phyloP scores from a whole-genome alignment of 2,797 vertebrate species.

The Sebastes baramenuke region DNA sequence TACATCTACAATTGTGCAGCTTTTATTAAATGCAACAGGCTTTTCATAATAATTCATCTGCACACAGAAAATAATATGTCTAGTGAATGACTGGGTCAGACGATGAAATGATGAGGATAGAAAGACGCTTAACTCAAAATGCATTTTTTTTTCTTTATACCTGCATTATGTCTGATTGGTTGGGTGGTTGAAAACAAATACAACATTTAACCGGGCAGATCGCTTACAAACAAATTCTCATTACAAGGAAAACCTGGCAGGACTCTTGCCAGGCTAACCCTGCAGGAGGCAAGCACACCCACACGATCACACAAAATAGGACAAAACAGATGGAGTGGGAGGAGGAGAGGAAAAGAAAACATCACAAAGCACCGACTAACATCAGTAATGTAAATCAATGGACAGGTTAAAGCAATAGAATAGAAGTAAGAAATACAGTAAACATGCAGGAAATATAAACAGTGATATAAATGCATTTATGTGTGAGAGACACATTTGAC shows the following conservation, averaged over 20 bases:
- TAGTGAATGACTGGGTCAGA: background rate
- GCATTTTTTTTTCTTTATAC: background rate
- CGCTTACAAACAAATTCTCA: background rate
- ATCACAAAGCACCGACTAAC: background rate
- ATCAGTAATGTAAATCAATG: conserved; percentile 3
- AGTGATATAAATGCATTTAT: background rate
- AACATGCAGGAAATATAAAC: background rate
- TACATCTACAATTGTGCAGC: background rate
- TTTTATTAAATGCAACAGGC: conserved; percentile 4
- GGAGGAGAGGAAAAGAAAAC: background rate
- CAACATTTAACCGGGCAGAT: background rate
- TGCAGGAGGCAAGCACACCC: conserved; percentile 9
- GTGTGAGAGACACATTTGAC: background rate
- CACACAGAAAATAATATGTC: background rate
- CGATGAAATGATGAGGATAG: background rate
- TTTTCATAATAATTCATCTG: background rate
- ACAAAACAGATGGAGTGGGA: conserved; percentile 27
- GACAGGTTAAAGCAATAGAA: background rate
- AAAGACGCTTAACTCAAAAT: background rate
- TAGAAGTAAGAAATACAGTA: background rate
- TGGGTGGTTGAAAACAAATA: background rate
- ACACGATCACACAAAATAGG: conserved; percentile 2
- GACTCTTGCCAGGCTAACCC: background rate
- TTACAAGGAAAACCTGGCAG: conserved; percentile 7
- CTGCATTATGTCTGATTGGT: background rate